phyloP scores from a whole-genome alignment of 2,797 vertebrate genomes.

The Pantherophis vulpinus region DNA sequence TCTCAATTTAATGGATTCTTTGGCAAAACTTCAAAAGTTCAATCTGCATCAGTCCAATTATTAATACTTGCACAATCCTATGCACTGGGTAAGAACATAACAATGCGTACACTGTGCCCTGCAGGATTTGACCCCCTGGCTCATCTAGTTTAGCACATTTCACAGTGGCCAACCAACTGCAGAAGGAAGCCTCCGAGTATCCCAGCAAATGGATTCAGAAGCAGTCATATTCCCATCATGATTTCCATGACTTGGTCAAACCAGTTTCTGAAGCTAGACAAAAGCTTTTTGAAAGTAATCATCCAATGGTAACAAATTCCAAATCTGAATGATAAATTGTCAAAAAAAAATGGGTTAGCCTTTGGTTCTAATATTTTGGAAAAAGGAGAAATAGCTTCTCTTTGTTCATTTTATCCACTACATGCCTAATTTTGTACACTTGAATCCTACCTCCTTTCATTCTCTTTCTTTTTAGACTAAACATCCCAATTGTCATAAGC shows the following conservation, averaged over 20 bases:
- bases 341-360: background rate
- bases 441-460: background rate
- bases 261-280: background rate
- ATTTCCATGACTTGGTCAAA: background rate
- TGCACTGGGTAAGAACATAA: background rate
- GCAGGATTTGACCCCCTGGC: background rate
- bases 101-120: background rate
- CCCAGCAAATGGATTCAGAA: background rate
- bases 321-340: background rate
- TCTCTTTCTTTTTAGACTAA: background rate
- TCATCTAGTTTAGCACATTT: background rate
- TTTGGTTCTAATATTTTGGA: background rate
- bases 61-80: conserved; percentile 10
- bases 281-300: background rate
- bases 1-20: conserved; percentile 13
- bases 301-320: background rate
- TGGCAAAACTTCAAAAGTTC: conserved; percentile 9
- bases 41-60: conserved; percentile 33
- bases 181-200: background rate
- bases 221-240: background rate
- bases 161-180: background rate
- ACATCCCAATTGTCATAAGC: background rate
- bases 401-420: background rate
- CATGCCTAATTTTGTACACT: background rate
- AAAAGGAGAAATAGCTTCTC: background rate